These are phyloP conservation scores for Helostoma temminkii DNA, from an alignment of 2,797 vertebrate species.

Conservation along the genomic window DNA sequence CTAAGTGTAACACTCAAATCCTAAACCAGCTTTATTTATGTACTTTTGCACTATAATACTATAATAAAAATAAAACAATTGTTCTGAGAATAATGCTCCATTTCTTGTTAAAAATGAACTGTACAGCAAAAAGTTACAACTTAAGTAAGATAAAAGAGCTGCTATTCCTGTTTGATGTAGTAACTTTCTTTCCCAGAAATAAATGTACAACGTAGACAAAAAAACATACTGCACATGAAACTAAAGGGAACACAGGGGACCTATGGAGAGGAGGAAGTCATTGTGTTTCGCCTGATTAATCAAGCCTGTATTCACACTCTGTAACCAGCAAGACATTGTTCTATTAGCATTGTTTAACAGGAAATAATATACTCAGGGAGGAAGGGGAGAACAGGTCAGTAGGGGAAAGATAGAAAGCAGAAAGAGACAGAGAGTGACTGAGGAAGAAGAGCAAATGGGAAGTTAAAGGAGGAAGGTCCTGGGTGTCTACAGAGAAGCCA, in stretches of 20 bases:
- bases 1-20: background rate
- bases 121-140: conserved; percentile 46
- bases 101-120: conserved; percentile 55
- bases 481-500: conserved; percentile 65
- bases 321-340: conserved; percentile 50
- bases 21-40: conserved; percentile 36
- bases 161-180: conserved; percentile 66
- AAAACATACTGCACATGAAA: conserved; percentile 21
- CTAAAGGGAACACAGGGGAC: conserved; percentile 59
- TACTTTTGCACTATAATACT: background rate
- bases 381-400: conserved; percentile 27
- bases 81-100: conserved; percentile 38
- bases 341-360: conserved; percentile 64
- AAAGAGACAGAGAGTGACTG: conserved; percentile 19
- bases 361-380: conserved; percentile 48
- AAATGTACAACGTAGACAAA: conserved; percentile 65
- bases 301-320: conserved; percentile 51
- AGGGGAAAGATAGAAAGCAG: conserved; percentile 13
- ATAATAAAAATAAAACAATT: conserved; percentile 51
- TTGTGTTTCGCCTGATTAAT: conserved; percentile 75
- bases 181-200: conserved; percentile 60
- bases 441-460: conserved; percentile 38
- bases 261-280: conserved; percentile 48
- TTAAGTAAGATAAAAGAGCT: conserved; percentile 63
- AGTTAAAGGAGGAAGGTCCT: conserved; percentile 57